Evolutionary conservation across 2,797 vertebrate genomes (phyloP), one percentile per base, ranked within the genome.

Genomic region (Macropus fuliginosus): DNA sequence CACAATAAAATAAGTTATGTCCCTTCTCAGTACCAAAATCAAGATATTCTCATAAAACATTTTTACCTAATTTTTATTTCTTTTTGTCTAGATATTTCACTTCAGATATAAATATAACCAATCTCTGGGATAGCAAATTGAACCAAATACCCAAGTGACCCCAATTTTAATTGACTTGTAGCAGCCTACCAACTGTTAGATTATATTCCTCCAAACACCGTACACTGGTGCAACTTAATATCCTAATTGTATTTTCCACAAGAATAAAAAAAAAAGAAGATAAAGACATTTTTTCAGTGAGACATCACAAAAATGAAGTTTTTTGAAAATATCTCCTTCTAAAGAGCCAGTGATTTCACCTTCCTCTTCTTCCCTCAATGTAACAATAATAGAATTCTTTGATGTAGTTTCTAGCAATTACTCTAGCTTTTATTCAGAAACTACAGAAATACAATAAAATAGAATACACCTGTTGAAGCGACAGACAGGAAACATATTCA

Each of bases 31-130:
- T 89, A 94, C 24, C 59, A 95, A 90, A 95, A 57, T 56, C n/a
- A 92, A 90, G 28, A 27, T 91, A 91, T 92, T 66, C 11, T 18
- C 40, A 94, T 74, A 92, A 92, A 16, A 62, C 62, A n/a, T 28
- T 94, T 94, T 89, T 13, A 93, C 34, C 16, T 66, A 52, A 56
- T 92, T 55, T 90, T 90, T 54, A 52, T 56, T 92, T 4, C 40
- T 10, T n/a, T 92, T 54, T 34, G 66, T 74, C 56, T 59, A 1
- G 5, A 1, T 54, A 90, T 10, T n/a, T 50, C 55, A 93, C 27
- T 94, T 96, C 96, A 56, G 8, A 92, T 14, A 90, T 91, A 56
- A 91, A 91, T 55, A 93, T 27, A 94, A 16, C 46, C 28, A 87
- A 74, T 24, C 66, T 90, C 81, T 56, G 55, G 46, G 50, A 16